These are phyloP conservation scores for Tetramorium simillimum DNA, from an alignment of 1,140 invertebrate species.

Conservation along the genomic window DNA sequence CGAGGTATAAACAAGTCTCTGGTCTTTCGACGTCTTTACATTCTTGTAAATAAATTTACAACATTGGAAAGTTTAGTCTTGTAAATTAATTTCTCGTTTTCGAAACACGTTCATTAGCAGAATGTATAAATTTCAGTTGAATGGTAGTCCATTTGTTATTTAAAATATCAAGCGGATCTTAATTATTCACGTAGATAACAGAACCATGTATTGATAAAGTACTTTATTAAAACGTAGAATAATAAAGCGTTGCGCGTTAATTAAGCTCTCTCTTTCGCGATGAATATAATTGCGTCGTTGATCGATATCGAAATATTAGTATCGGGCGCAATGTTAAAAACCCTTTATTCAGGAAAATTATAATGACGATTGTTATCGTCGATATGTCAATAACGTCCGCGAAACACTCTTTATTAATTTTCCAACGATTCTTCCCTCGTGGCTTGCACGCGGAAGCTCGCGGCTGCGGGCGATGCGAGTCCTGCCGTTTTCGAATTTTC, in stretches of 20 bases:
- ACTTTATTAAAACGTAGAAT: conserved; percentile 40
- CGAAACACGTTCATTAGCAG: neutral
- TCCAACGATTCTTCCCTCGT: neutral
- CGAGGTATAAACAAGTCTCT: neutral
- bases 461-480: conserved; percentile 22
- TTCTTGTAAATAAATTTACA: neutral
- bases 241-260: conserved; percentile 34
- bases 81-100: conserved; percentile 22
- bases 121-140: neutral
- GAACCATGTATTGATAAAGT: conserved; percentile 11
- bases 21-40: neutral
- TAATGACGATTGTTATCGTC: conserved; percentile 19
- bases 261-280: conserved; percentile 29
- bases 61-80: neutral
- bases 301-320: conserved; percentile 35
- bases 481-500: conserved; percentile 20
- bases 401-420: conserved; percentile 28
- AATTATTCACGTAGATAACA: conserved; percentile 32
- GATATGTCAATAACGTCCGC: neutral
- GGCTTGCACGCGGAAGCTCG: conserved; percentile 20
- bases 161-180: conserved; percentile 19
- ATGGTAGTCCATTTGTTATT: conserved; percentile 19
- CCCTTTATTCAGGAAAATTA: conserved; percentile 3
- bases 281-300: conserved; percentile 13
- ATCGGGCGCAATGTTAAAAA: neutral